Percentiles rank a stretch among this genome's conserved stretches.
Conservation (phyloP, 2,888 invertebrate species). For the Apotomis turbidana region DNA sequence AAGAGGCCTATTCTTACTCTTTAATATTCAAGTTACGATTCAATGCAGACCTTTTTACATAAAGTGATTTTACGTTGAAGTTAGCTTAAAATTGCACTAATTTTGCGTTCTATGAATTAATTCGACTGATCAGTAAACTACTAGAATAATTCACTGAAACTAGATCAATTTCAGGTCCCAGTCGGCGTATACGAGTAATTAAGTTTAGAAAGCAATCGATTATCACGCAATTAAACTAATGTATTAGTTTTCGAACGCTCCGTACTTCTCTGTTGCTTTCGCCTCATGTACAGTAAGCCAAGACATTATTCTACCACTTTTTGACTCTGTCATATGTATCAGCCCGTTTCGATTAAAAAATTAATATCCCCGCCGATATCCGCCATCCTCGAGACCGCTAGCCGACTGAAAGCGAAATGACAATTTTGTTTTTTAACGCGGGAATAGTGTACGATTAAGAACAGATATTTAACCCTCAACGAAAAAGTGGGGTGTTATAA, state of each 20-base stretch:
- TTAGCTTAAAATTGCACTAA: background rate
- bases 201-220: background rate
- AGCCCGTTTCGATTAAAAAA: too few species aligned
- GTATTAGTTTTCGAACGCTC: constrained; percentile 23
- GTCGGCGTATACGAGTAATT: constrained; percentile 22
- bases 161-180: constrained; percentile 14
- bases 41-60: background rate
- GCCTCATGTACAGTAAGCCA: too few species aligned
- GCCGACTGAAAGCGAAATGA: too few species aligned
- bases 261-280: constrained; percentile 24
- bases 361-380: too few species aligned
- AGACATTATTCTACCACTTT: too few species aligned
- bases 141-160: constrained; percentile 10
- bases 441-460: too few species aligned
- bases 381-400: too few species aligned
- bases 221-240: constrained; percentile 18
- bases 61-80: background rate
- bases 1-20: background rate
- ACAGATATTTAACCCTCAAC: too few species aligned
- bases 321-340: too few species aligned
- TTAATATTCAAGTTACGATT: background rate
- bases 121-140: constrained; percentile 12
- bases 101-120: background rate
- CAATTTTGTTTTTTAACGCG: too few species aligned
- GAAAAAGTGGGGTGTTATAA: too few species aligned